Evolutionary conservation across 2,797 vertebrate species (phyloP).

Genomic region (Melanotaenia trifasciata): DNA sequence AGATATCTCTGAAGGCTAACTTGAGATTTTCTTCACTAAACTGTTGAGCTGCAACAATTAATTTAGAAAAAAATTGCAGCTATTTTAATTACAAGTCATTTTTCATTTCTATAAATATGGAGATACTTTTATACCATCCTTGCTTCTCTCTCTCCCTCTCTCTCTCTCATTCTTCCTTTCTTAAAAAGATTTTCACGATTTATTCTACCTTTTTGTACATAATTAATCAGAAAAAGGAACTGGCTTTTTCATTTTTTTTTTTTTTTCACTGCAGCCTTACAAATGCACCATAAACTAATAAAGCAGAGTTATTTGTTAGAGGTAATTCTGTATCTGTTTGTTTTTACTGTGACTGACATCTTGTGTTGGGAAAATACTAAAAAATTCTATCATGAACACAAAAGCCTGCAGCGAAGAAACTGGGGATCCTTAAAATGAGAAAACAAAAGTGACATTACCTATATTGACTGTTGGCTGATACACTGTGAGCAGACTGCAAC

Average conservation of each 20-base stretch:
- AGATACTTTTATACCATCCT: too few species aligned
- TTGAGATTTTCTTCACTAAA: too few species aligned
- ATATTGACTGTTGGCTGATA: constrained; percentile 14
- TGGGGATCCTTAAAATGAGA: constrained; percentile 8
- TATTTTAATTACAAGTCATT: too few species aligned
- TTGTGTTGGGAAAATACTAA: constrained; percentile 7
- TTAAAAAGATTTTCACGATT: background rate
- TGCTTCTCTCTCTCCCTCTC: too few species aligned
- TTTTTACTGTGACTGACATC: constrained; percentile 3
- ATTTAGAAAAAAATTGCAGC: too few species aligned
- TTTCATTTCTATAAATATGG: too few species aligned
- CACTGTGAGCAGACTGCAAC: constrained; percentile 12
- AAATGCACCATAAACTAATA: constrained; percentile 7
- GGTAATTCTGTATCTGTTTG: constrained; percentile 1
- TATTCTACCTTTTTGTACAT: too few species aligned
- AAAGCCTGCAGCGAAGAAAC: constrained; percentile 13
- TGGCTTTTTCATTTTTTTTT: background rate
- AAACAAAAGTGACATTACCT: constrained; percentile 31
- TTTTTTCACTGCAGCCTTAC: background rate
- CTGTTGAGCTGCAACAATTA: too few species aligned
- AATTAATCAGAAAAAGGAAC: background rate
- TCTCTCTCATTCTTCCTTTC: too few species aligned
- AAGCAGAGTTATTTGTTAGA: constrained; percentile 1
- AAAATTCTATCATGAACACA: constrained; percentile 29
- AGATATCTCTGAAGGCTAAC: too few species aligned